phyloP scores from a whole-genome alignment of 2,113 vertebrate species.

The Oreocharis arfaki region DNA sequence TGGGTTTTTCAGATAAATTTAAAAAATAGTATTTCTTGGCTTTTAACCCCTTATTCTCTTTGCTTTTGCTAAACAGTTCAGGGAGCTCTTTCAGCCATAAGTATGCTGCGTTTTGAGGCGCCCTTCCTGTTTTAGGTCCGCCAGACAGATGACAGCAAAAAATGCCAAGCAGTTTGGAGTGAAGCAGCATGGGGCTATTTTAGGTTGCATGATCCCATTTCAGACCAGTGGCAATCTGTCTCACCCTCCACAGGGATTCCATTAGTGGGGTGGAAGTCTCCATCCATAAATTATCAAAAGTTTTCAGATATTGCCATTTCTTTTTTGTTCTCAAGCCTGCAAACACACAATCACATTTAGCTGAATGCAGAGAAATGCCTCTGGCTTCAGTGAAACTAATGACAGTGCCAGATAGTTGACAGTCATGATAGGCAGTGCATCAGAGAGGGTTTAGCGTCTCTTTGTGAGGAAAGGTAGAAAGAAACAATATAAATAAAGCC shows the following conservation, averaged over 20 bases:
- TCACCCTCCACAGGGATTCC: neutral
- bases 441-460: neutral
- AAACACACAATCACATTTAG: neutral
- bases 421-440: neutral
- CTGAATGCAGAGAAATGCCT: neutral
- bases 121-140: neutral
- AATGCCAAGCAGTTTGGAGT: neutral
- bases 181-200: neutral
- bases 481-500: neutral
- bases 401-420: neutral
- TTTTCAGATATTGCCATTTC: neutral
- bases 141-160: neutral
- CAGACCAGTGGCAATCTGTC: neutral
- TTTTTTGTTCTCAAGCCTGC: neutral
- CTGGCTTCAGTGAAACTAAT: constrained; percentile 3
- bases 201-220: neutral
- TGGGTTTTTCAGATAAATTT: neutral
- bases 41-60: neutral
- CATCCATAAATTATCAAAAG: neutral
- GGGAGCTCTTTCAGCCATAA: neutral
- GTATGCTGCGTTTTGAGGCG: neutral
- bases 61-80: neutral
- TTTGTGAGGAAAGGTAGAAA: constrained; percentile 14
- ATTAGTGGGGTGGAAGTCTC: neutral
- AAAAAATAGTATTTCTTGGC: neutral